These are phyloP conservation scores for Agriopis leucophaearia DNA, from an alignment of 2,888 invertebrate species.

Conservation along the genomic window DNA sequence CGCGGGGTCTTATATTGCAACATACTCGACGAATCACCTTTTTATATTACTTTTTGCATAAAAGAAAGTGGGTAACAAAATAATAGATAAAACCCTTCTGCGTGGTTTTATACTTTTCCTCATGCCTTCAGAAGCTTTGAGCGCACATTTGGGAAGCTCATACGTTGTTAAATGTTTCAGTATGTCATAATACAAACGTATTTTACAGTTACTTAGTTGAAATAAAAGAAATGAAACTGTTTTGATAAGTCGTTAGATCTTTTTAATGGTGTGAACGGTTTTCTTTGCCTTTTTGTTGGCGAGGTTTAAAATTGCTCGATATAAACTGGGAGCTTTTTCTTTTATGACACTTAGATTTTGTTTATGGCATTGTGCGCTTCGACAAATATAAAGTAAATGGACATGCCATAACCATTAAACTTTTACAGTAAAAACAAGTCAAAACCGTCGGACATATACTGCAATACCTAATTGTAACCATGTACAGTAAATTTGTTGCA, in stretches of 20 bases:
- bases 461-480: no score
- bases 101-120: conserved; percentile 32
- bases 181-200: conserved; percentile 27
- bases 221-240: conserved; percentile 17
- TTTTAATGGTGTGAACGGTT: conserved; percentile 8
- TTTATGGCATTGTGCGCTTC: background rate
- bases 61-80: conserved; percentile 35
- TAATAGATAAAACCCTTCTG: conserved; percentile 33
- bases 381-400: no score
- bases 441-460: no score
- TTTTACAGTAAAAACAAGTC: no score
- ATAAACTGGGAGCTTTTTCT: background rate
- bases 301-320: background rate
- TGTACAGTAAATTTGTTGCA: no score
- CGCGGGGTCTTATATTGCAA: conserved; percentile 16
- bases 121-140: conserved; percentile 24
- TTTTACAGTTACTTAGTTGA: conserved; percentile 26
- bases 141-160: conserved; percentile 19
- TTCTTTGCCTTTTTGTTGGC: conserved; percentile 4
- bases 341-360: background rate
- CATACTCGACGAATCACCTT: conserved; percentile 24
- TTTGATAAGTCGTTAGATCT: conserved; percentile 12
- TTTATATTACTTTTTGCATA: conserved; percentile 32
- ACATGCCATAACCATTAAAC: no score
- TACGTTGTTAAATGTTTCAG: conserved; percentile 30